Evolutionary conservation across 2,113 vertebrate species (phyloP).

Genomic region (Rhadina sibilatrix): DNA sequence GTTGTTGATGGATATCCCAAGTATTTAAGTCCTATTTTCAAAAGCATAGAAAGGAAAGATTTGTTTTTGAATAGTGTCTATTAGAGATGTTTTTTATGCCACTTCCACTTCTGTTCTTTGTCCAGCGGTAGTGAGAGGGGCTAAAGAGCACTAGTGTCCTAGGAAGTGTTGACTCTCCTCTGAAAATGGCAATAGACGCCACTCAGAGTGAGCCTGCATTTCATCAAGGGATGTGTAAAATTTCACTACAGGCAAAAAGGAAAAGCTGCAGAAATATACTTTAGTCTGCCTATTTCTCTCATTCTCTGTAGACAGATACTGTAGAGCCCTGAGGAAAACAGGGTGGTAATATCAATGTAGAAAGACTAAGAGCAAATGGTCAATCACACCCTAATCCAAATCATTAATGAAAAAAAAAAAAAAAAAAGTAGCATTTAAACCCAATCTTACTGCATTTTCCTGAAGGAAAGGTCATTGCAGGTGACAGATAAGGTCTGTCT

Average conservation of each 20-base stretch:
- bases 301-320: background rate
- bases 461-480: background rate
- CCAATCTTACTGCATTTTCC: background rate
- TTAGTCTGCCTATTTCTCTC: background rate
- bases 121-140: background rate
- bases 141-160: background rate
- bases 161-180: background rate
- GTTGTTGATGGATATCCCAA: background rate
- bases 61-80: background rate
- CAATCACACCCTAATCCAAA: background rate
- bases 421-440: background rate
- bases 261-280: background rate
- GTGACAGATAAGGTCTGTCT: background rate
- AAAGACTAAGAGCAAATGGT: background rate
- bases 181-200: background rate
- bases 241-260: background rate
- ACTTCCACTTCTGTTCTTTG: background rate
- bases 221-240: background rate
- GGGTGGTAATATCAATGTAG: background rate
- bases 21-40: background rate
- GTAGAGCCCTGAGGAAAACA: background rate
- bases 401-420: background rate
- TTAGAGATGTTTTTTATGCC: background rate
- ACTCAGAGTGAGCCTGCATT: background rate
- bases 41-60: background rate